Conservation (phyloP, 2,113 vertebrate species). For the Eira barbara region DNA sequence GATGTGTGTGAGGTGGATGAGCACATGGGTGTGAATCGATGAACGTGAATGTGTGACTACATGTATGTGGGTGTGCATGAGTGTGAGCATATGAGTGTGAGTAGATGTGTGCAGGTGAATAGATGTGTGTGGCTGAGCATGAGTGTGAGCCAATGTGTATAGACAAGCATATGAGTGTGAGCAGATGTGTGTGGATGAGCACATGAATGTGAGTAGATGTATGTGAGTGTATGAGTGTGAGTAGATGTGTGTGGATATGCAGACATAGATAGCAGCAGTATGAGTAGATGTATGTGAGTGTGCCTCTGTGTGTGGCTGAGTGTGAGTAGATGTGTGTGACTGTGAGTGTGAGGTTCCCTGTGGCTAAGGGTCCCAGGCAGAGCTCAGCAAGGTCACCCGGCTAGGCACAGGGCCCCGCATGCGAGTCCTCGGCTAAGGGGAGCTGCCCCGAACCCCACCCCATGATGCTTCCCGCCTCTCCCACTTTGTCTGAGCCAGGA, state of each 20-base stretch:
- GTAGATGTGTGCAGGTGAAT: not conserved
- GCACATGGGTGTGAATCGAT: too few relatives aligned
- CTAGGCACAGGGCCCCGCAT: not conserved
- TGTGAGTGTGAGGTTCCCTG: conserved; percentile 65
- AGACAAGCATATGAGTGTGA: not conserved
- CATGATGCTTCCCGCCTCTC: rapidly evolving
- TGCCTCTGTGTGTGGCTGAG: not conserved
- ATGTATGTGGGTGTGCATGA: too few relatives aligned
- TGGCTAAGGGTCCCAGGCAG: not conserved
- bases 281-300: not conserved
- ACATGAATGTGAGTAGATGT: not conserved
- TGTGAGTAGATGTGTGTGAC: not conserved
- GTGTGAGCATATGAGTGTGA: not conserved
- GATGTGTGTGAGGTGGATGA: not conserved
- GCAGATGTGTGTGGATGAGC: not conserved
- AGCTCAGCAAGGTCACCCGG: rapidly evolving
- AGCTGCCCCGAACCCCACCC: too few relatives aligned
- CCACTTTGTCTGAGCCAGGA: not conserved
- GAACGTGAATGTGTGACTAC: not conserved
- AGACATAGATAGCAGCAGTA: too few relatives aligned
- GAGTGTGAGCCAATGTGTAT: not conserved
- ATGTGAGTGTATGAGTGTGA: not conserved
- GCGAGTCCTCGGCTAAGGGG: rapidly evolving
- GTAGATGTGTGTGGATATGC: not conserved
- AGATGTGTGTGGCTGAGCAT: too few relatives aligned